Conservation (phyloP, 1,140 invertebrate species). For the Euglossa dilemma region DNA sequence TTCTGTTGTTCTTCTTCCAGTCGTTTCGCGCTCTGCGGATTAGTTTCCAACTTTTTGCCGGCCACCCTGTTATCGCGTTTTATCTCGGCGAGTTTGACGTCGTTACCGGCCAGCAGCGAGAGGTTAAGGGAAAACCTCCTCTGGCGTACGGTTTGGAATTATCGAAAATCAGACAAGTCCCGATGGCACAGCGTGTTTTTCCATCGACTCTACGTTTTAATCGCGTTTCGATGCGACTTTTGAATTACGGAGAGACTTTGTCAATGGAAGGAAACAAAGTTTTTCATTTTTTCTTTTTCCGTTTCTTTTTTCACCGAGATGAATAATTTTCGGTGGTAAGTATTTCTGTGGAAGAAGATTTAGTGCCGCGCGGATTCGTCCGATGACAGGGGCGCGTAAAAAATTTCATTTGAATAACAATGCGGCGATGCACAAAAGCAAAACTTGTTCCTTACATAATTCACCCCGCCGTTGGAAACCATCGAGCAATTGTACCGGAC, state of each 20-base stretch:
- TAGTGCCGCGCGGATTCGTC: neutral
- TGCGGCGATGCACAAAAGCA: neutral
- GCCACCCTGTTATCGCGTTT: neutral
- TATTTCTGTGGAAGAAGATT: neutral
- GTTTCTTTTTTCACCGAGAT: no score
- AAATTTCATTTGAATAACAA: neutral
- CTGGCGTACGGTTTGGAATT: no score
- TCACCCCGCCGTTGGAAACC: neutral
- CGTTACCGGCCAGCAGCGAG: neutral
- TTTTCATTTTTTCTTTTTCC: no score
- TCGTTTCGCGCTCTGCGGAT: neutral
- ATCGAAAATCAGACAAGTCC: no score
- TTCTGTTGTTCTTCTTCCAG: neutral
- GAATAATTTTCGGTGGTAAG: no score
- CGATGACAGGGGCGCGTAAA: no score
- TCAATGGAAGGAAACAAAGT: no score
- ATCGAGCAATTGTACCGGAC: no score
- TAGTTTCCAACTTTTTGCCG: constrained; percentile 15
- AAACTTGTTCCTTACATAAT: neutral
- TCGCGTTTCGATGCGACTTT: no score
- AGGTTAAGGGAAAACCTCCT: neutral
- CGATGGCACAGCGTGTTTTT: neutral
- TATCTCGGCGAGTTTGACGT: constrained; percentile 1
- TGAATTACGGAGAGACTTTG: no score
- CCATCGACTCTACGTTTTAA: no score